Conservation (phyloP, 2,113 vertebrate genomes). For the Oncorhynchus tshawytscha region DNA sequence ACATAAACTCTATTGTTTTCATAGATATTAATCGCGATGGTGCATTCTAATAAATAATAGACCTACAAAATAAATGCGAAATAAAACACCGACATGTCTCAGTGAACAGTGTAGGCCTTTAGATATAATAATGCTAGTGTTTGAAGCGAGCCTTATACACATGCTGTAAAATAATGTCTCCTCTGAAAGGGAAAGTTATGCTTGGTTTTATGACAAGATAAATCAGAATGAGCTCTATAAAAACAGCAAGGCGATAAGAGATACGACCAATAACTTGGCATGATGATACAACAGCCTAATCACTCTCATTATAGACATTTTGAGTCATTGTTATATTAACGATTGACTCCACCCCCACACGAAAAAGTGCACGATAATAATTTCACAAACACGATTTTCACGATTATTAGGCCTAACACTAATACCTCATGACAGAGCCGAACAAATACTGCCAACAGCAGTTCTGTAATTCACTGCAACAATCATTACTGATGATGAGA, state of each 20-base stretch:
- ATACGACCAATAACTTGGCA: conserved; percentile 38
- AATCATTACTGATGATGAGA: background rate
- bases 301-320: conserved; percentile 33
- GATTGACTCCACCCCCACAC: background rate
- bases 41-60: background rate
- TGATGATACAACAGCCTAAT: conserved; percentile 27
- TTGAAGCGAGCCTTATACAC: too few species aligned
- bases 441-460: background rate
- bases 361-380: background rate
- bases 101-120: background rate
- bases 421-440: background rate
- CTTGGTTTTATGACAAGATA: conserved; percentile 50
- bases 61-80: background rate
- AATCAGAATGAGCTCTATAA: conserved; percentile 53
- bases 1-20: too few species aligned
- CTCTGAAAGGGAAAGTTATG: conserved; percentile 33
- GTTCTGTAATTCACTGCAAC: background rate
- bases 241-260: conserved; percentile 54
- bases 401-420: background rate
- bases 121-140: background rate
- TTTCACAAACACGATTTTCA: background rate
- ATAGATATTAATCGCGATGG: too few species aligned
- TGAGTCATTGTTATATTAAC: conserved; percentile 41
- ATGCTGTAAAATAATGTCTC: conserved; percentile 31
- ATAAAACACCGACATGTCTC: background rate